Evolutionary conservation across 2,797 vertebrate genomes (phyloP), one percentile per base, ranked within the genome.

Genomic region (Nannoperca australis): DNA sequence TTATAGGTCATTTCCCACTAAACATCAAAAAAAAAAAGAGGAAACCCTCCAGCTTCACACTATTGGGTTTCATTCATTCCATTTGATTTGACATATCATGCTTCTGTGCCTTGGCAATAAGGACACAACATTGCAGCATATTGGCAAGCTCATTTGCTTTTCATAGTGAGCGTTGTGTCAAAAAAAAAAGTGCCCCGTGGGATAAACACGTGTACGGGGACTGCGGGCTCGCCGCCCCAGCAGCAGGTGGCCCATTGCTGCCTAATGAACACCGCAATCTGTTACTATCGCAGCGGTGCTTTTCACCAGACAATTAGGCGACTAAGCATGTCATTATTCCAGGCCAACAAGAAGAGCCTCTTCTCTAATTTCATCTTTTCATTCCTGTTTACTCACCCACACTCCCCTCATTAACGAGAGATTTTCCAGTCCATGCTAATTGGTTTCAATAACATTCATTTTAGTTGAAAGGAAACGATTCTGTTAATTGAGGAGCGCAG

Each of bases 361-460:
- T 98, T 95, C 97, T 99, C 97, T 99, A 97, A 99, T 99, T 99
- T 97, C 97, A 97, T 97, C 97, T 99, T 98, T 98, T 98, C 97
- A 99, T 98, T 97, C 96, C 97, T 98, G 98, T 98, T 99, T 99
- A 99, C 98, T 98, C 97, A 98, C 97, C 97, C 98, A 96, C 97
- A 97, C 97, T 97, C 97, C 97, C 97, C 97, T 99, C 97, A 96
- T 99, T 99, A 99, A 98, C 92, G 97, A 97, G 97, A 99, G 97
- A 96, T 98, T 98, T 98, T 97, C 97, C 98, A 98, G 97, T 97
- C 97, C 95, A 96, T 98, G 97, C 97, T 99, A 99, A 99, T 99
- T 99, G 98, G 96, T 99, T 99, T 99, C 98, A 99, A 98, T 99
- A 99, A 99, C 98, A 97, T 98, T 98, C 97, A 98, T 99, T 98